Base-by-base conservation (phyloP, 2,888 invertebrate genomes). In the Eupithecia exiguata region DNA sequence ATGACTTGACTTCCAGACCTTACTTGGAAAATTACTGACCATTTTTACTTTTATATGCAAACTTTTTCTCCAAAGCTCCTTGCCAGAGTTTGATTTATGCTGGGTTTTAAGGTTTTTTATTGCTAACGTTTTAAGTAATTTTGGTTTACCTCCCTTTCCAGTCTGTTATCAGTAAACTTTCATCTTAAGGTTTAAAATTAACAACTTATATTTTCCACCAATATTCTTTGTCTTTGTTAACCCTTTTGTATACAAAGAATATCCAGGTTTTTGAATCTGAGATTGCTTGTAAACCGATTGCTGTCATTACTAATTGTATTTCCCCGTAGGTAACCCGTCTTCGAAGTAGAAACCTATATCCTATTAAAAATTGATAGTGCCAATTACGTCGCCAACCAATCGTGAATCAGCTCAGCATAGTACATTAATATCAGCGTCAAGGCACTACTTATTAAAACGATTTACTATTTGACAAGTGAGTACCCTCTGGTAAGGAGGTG, bases 11-110 rank as follows among this genome's bases (percentile, higher is more conserved):
- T 72, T 67, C 36, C 49, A 72, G 68, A 69, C 70, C 70, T 63
- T 43, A 74, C 71, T 40, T 70, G 61, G 65, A 75, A 72, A 75
- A 58, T 75, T 72, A 72, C 72, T 70, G 72, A 70, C 70, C 68
- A 68, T 70, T 75, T 65, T 58, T 63, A 68, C 68, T 68, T 72
- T 75, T 70, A 75, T 75, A 70, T 70, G 72, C 63, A 65, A 75
- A 72, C 66, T 72, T 77, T 76, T 77, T 46, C 65, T 63, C 30
- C 21, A 14, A 49, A 69, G 38, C n/a, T 71, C 21, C 65, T 49
- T 36, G 36, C 66, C 40, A 38, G 14, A 46, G 25, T 67, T 46
- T 71, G 74, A 71, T 71, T 69, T 71, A 72, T 40, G 21, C 38
- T 21, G 14, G 66, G 38, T 16, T 43, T 53, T 40, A 16, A 40